A percentile compares a stretch with the other conserved stretches of the same genome.
Conservation (phyloP, 2,888 invertebrate species). For the Sesamia inferens region DNA sequence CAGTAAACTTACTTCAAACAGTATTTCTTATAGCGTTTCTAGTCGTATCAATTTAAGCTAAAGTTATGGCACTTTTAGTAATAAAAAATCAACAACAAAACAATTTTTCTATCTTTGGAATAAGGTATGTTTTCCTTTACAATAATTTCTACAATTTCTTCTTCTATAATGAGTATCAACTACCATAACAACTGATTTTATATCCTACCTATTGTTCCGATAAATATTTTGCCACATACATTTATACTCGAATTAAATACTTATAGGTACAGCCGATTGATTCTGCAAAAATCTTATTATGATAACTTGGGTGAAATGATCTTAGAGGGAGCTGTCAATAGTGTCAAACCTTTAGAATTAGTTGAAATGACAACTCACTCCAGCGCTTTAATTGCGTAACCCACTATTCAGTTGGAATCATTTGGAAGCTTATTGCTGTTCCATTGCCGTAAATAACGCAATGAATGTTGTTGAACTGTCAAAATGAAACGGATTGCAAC, state of each 20-base stretch:
- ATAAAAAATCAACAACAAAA: slow-evolving; percentile 10
- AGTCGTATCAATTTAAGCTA: not conserved
- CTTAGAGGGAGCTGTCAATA: no score
- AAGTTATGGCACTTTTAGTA: slow-evolving; percentile 28
- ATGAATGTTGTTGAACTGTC: no score
- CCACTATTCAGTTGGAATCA: no score
- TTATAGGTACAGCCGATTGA: not conserved
- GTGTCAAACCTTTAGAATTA: no score
- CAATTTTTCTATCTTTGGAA: not conserved
- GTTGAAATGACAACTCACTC: no score
- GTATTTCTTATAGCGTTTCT: slow-evolving; percentile 4
- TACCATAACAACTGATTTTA: slow-evolving; percentile 48
- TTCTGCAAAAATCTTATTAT: not conserved
- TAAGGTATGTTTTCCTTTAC: slow-evolving; percentile 18
- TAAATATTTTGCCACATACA: slow-evolving; percentile 23
- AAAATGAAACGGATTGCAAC: no score
- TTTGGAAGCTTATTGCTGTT: no score
- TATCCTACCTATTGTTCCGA: slow-evolving; percentile 43
- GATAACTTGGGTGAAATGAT: not conserved
- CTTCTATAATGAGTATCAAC: slow-evolving; percentile 38
- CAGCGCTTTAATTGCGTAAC: no score
- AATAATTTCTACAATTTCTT: slow-evolving; percentile 24
- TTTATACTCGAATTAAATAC: slow-evolving; percentile 11
- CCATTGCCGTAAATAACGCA: no score
- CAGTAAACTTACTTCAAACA: slow-evolving; percentile 17